These are phyloP conservation scores for Pygmarrhopalites habei DNA, from an alignment of 1,140 invertebrate species.

Conservation along the genomic window DNA sequence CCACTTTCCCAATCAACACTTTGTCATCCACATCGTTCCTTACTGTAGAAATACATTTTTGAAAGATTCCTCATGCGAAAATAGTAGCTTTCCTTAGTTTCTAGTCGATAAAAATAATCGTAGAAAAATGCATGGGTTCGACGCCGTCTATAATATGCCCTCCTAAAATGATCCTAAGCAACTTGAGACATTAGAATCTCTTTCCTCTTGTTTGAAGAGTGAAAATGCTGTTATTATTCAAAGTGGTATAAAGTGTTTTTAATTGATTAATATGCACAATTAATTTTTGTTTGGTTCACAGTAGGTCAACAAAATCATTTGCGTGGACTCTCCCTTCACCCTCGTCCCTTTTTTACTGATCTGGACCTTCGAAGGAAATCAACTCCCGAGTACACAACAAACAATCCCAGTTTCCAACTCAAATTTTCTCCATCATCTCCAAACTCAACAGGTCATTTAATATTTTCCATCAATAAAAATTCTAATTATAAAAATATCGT, in stretches of 20 bases:
- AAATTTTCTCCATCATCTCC: constrained; percentile 32
- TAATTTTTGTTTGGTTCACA: constrained; percentile 5
- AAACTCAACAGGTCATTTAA: constrained; percentile 29
- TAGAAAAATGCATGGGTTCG: not conserved
- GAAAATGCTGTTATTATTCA: not conserved
- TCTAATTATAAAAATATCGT: too few species aligned
- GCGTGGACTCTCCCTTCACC: constrained; percentile 31
- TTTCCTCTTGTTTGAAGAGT: not conserved
- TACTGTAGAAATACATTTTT: too few species aligned
- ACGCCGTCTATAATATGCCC: not conserved
- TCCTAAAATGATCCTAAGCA: too few species aligned
- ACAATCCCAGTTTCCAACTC: constrained; percentile 28
- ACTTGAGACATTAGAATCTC: not conserved
- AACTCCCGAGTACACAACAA: constrained; percentile 19
- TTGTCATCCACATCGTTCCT: too few species aligned
- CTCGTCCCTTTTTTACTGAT: constrained; percentile 19
- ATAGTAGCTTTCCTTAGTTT: too few species aligned
- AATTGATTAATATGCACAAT: not conserved
- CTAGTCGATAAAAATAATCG: not conserved
- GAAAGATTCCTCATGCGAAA: too few species aligned
- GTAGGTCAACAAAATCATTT: constrained; percentile 36
- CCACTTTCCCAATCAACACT: too few species aligned
- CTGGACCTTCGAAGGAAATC: constrained; percentile 21
- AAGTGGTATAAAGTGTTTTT: not conserved
- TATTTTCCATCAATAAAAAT: too few species aligned